Conservation (phyloP, 2,888 invertebrate species). For the Epinotia nisella region DNA sequence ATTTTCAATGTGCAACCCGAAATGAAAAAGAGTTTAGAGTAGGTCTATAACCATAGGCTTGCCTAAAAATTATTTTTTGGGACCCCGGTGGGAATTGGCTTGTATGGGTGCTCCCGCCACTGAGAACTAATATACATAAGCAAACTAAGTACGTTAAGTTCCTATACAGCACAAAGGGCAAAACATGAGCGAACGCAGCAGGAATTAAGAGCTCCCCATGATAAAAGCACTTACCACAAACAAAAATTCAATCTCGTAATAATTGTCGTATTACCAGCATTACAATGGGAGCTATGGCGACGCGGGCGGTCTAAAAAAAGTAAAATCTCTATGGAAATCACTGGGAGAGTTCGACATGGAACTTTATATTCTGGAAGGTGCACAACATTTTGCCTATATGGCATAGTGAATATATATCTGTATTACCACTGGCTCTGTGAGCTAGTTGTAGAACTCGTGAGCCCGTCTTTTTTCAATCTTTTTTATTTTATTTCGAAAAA, state of each 20-base stretch:
- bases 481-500: no score
- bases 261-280: constrained; percentile 68
- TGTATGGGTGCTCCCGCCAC: no score
- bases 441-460: no score
- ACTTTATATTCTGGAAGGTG: not conserved
- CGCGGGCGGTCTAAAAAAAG: constrained; percentile 67
- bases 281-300: constrained; percentile 79
- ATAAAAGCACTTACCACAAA: constrained; percentile 67
- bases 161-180: constrained; percentile 48
- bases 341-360: constrained; percentile 60
- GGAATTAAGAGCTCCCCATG: constrained; percentile 58
- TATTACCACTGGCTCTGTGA: no score
- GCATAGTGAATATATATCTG: no score
- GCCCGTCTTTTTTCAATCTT: no score
- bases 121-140: no score
- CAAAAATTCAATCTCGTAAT: constrained; percentile 74
- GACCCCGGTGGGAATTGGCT: no score
- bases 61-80: no score
- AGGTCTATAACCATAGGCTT: no score
- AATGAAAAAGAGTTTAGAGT: no score
- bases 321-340: constrained; percentile 82
- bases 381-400: not conserved
- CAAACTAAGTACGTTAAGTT: not conserved
- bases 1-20: no score
- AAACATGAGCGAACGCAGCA: constrained; percentile 69